Conservation (phyloP, 2,797 vertebrate species). For the Octomys mimax region DNA sequence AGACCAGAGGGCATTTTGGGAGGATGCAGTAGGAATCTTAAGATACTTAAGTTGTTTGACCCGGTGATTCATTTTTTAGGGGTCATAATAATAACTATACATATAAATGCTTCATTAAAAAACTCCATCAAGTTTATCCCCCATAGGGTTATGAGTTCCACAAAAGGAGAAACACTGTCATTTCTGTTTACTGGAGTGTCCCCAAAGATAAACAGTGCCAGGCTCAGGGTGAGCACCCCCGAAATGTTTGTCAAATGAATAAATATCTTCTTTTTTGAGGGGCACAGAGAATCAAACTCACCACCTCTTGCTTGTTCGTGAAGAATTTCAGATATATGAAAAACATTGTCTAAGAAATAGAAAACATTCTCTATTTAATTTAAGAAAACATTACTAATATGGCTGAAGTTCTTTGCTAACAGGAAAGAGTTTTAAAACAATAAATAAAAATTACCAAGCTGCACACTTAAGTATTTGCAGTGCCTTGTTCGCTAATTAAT, state of each 20-base stretch:
- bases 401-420: background rate
- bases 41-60: background rate
- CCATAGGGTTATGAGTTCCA: background rate
- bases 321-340: background rate
- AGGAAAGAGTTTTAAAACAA: background rate
- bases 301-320: background rate
- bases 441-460: background rate
- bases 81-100: background rate
- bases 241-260: background rate
- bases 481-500: background rate
- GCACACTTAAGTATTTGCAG: background rate
- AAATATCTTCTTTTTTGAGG: background rate
- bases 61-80: background rate
- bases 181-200: background rate
- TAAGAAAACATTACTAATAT: background rate
- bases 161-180: background rate
- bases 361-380: background rate
- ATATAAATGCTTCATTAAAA: background rate
- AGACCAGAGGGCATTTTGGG: background rate
- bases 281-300: no score
- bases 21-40: background rate
- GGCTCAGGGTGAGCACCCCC: background rate
- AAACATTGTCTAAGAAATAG: background rate
- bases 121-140: background rate
- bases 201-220: background rate